Evolutionary conservation across 2,113 vertebrate species (phyloP), one percentile per base, ranked within the genome.

Genomic region (Crypturellus undulatus): DNA sequence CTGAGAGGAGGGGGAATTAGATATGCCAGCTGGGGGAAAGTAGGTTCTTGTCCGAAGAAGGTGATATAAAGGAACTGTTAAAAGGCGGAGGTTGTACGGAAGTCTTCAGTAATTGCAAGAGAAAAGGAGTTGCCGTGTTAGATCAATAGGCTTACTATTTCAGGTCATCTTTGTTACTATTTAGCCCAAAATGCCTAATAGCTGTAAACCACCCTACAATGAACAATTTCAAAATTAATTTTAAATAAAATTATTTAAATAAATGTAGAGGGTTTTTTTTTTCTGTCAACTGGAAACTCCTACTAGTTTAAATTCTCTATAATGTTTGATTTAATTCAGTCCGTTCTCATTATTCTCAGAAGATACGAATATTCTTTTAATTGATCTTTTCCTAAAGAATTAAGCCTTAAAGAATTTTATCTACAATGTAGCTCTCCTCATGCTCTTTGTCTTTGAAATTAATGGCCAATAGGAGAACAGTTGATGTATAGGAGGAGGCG

Each of bases 11-110:
- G 47, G 68, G 26, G 13, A 12, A 11, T 17, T 0, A n/a, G 47
- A 10, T 1, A 0, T 30, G 49, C 20, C 36, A 34, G 4, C 52
- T 72, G 47, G 4, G 4, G 42, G 40, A 25, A 10, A 5, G 21
- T 49, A 18, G 19, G 45, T 10, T 59, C 19, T 4, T 0, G 1
- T 40, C 40, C 16, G 24, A 17, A 68, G 9, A 47, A 76, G 14
- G 9, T 21, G 42, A 1, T 14, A 12, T 21, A 20, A 18, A 12
- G 84, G 43, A 58, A 58, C 40, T 43, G 30, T n/a, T 28, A 67
- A 42, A 76, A 36, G 26, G 17, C 45, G 17, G 21, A 15, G 36
- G 14, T 79, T 75, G 14, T 45, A 12, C 7, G 7, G 13, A 90
- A 90, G 22, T n/a, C 19, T 30, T 59, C 5, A 21, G 40, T 73